A percentile compares a stretch with the other conserved stretches of the same genome.
Conservation (phyloP, 1,140 invertebrate species). For the Teleopsis dalmanni region DNA sequence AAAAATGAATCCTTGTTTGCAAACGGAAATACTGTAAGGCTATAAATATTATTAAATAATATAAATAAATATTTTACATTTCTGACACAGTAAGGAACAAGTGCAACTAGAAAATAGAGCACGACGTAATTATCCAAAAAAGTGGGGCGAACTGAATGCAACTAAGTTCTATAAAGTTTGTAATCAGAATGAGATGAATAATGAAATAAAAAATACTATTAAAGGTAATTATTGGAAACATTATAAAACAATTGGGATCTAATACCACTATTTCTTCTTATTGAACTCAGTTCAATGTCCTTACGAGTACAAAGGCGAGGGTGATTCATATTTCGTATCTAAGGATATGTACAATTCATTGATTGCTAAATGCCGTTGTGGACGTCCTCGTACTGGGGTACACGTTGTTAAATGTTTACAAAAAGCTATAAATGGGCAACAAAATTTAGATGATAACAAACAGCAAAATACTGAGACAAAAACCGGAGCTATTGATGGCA, state of each 20-base stretch:
- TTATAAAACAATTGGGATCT: background rate
- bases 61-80: background rate
- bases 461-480: background rate
- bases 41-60: background rate
- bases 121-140: slow-evolving; percentile 25
- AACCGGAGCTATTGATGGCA: background rate
- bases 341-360: slow-evolving; percentile 29
- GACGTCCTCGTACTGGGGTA: slow-evolving; percentile 19
- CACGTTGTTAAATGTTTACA: slow-evolving; percentile 37
- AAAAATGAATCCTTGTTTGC: background rate
- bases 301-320: slow-evolving; percentile 24
- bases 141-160: slow-evolving; percentile 25
- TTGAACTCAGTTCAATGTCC: slow-evolving; percentile 25
- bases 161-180: slow-evolving; percentile 27
- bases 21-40: background rate
- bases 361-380: slow-evolving; percentile 32
- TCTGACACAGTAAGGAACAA: slow-evolving; percentile 27
- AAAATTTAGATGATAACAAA: too few species aligned
- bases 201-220: slow-evolving; percentile 11
- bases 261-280: background rate
- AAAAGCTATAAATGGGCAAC: slow-evolving; percentile 8
- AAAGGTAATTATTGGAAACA: background rate
- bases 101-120: slow-evolving; percentile 30
- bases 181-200: slow-evolving; percentile 29
- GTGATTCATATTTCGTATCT: slow-evolving; percentile 31